Conservation (phyloP, 2,113 vertebrate genomes). For the Phaethornis superciliosus region DNA sequence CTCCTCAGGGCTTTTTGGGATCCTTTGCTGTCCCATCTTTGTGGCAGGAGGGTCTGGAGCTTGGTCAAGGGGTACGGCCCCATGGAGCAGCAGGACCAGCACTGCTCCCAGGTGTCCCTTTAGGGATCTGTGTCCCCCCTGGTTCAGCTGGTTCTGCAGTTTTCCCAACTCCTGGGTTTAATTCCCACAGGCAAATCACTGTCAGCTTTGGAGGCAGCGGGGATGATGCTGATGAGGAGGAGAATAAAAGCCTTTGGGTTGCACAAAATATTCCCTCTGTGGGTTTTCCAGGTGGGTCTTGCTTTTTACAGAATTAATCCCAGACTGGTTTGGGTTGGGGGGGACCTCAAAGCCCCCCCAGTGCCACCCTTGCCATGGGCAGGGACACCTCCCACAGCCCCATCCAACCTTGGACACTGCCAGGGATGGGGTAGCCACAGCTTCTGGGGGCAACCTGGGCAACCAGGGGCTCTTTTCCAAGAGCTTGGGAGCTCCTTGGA, state of each 20-base stretch:
- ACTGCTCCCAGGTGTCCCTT: accelerated
- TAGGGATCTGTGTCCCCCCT: accelerated
- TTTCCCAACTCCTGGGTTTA: neutral
- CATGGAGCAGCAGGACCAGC: neutral
- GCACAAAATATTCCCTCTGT: accelerated
- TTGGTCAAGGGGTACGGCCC: accelerated
- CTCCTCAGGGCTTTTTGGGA: neutral
- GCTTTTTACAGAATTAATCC: neutral
- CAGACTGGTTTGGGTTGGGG: too few relatives aligned
- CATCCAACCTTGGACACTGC: too few relatives aligned
- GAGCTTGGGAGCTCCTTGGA: neutral
- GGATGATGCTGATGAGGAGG: too few relatives aligned
- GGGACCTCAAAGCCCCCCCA: too few relatives aligned
- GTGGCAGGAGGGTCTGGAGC: neutral
- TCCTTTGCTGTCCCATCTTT: neutral
- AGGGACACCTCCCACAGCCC: too few relatives aligned
- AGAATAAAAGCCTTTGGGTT: neutral
- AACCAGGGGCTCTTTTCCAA: too few relatives aligned
- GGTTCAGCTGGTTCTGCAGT: neutral
- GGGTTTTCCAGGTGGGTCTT: accelerated
- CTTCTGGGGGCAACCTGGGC: too few relatives aligned
- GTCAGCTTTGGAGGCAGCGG: neutral
- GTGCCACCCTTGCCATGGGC: too few relatives aligned
- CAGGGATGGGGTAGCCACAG: too few relatives aligned
- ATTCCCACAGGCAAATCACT: accelerated